These are phyloP conservation scores for Xanthostigma xanthostigma DNA, from an alignment of 2,888 invertebrate species.

Conservation along the genomic window DNA sequence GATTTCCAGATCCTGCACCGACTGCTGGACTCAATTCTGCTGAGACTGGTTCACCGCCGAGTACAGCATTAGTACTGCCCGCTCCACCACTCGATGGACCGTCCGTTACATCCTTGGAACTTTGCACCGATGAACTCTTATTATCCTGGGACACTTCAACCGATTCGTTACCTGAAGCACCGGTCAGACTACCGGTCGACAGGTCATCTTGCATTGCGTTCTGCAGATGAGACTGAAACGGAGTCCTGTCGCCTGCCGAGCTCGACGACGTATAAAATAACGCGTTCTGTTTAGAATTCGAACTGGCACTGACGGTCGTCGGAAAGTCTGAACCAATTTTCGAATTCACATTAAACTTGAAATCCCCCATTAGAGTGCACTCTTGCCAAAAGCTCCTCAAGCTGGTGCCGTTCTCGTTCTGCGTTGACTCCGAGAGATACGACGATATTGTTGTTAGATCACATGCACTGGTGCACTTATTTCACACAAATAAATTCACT, in stretches of 20 bases:
- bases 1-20: not conserved
- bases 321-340: slow-evolving; percentile 28
- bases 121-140: slow-evolving; percentile 5
- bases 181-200: not conserved
- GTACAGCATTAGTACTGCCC: no score
- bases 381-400: not conserved
- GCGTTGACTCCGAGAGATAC: no score
- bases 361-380: slow-evolving; percentile 28
- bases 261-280: slow-evolving; percentile 28
- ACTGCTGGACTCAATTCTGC: not conserved
- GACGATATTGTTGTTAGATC: not conserved
- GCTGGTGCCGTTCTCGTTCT: no score
- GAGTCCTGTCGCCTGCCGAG: slow-evolving; percentile 10
- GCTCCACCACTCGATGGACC: no score
- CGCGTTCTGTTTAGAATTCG: slow-evolving; percentile 21
- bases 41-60: no score
- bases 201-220: slow-evolving; percentile 31
- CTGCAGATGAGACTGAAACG: slow-evolving; percentile 18
- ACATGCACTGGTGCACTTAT: not conserved
- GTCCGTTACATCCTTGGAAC: not conserved
- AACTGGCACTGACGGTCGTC: slow-evolving; percentile 25
- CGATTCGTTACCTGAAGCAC: not conserved
- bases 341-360: slow-evolving; percentile 30
- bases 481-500: not conserved
- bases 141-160: slow-evolving; percentile 1